Conservation (phyloP, 2,113 vertebrate species). For the Fulmarus glacialis region DNA sequence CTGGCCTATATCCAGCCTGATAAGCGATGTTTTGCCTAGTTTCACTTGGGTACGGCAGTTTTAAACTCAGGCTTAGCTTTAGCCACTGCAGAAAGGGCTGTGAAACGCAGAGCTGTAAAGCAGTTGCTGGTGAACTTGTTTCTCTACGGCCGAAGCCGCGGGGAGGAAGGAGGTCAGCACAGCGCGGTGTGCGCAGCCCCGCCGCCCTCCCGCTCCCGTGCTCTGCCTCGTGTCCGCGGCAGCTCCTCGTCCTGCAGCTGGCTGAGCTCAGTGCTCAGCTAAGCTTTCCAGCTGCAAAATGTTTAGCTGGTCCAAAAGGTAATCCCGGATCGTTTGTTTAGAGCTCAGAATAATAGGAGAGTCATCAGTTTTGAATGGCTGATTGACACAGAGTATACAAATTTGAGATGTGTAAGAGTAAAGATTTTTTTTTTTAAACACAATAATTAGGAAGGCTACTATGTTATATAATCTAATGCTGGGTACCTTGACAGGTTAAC, state of each 20-base stretch:
- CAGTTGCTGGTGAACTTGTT: neutral
- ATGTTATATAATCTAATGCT: neutral
- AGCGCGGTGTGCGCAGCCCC: rapidly evolving
- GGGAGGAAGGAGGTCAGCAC: neutral
- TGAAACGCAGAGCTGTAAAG: neutral
- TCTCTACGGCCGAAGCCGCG: rapidly evolving
- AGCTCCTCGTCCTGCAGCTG: rapidly evolving
- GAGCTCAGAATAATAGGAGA: neutral
- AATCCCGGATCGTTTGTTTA: neutral
- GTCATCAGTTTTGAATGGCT: neutral
- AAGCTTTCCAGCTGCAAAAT: neutral
- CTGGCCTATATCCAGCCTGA: neutral
- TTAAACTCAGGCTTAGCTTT: neutral
- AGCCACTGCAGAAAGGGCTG: neutral
- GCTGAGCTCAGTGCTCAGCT: neutral
- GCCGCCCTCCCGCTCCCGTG: neutral
- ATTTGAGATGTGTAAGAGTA: neutral
- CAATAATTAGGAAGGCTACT: neutral
- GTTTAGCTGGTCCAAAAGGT: neutral
- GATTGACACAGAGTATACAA: neutral
- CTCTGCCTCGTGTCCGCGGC: rapidly evolving
- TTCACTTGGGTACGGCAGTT: neutral
- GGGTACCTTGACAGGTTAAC: neutral
- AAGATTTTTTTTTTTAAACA: neutral
- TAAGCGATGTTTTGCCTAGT: neutral